A percentile compares a stretch with the other conserved stretches of the same genome.
Conservation (phyloP, 2,888 invertebrate genomes). For the Standfussiana lucernea region DNA sequence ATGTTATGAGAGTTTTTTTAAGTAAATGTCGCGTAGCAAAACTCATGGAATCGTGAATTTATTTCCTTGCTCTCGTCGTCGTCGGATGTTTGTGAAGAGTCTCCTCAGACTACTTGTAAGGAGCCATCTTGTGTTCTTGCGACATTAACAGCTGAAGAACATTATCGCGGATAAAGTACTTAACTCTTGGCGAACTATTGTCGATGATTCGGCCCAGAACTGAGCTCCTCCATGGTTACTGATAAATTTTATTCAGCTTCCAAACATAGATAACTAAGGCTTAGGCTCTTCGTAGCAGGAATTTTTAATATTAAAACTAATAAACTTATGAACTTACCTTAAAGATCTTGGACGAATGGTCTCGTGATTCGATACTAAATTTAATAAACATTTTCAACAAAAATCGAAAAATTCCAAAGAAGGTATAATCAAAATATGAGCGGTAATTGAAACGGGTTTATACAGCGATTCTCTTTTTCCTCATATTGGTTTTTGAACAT, state of each 20-base stretch:
- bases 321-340: neutral
- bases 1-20: conserved; percentile 26
- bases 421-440: neutral
- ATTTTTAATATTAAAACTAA: neutral
- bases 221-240: neutral
- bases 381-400: neutral
- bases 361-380: neutral
- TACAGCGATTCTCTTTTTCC: conserved; percentile 35
- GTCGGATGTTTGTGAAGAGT: neutral
- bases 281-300: neutral
- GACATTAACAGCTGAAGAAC: neutral
- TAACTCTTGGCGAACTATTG: neutral
- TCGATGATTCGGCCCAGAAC: neutral
- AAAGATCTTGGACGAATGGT: neutral
- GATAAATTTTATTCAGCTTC: neutral
- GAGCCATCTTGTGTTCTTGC: neutral
- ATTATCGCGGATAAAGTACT: neutral
- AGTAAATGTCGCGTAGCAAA: neutral
- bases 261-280: neutral
- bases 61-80: neutral
- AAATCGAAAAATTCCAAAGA: neutral
- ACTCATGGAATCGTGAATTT: neutral
- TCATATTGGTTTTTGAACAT: conserved; percentile 21
- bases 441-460: conserved; percentile 11
- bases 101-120: neutral